A percentile compares a stretch with the other conserved stretches of the same genome.
Evolutionary conservation across 2,888 invertebrate species (phyloP).

Genomic region (Papilio protenor): DNA sequence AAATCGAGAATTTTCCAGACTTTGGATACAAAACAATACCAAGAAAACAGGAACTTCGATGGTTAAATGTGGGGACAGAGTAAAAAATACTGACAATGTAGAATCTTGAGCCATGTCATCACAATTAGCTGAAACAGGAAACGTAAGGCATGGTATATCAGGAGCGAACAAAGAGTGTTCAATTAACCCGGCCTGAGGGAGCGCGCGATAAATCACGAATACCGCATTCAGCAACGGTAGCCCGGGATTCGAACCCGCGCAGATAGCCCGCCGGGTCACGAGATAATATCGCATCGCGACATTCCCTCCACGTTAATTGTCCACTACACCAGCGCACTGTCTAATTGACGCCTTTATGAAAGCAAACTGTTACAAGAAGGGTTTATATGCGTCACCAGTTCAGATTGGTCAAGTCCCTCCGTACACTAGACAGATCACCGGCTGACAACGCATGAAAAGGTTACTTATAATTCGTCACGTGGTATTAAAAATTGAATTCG

Average conservation of each 20-base stretch:
- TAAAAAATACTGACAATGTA: background rate
- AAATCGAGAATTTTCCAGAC: background rate
- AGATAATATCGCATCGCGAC: slow-evolving; percentile 75
- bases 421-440: too few species aligned
- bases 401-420: too few species aligned
- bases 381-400: background rate
- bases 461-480: too few species aligned
- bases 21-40: background rate
- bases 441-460: too few species aligned
- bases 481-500: too few species aligned
- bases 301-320: slow-evolving; percentile 75
- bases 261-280: slow-evolving; percentile 77
- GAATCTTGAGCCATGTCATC: slow-evolving; percentile 12
- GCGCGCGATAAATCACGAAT: slow-evolving; percentile 74
- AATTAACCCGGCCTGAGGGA: slow-evolving; percentile 75
- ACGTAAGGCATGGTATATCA: slow-evolving; percentile 44
- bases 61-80: background rate
- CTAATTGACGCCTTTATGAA: slow-evolving; percentile 71
- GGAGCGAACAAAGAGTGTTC: slow-evolving; percentile 58
- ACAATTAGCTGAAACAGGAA: slow-evolving; percentile 40
- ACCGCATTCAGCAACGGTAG: slow-evolving; percentile 65
- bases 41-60: background rate
- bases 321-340: slow-evolving; percentile 55
- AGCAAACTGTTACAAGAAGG: slow-evolving; percentile 17
- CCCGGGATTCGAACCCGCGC: slow-evolving; percentile 69